Base-by-base conservation (phyloP, 92 coral and sea anemone genomes). In the Bergia puertoricense region DNA sequence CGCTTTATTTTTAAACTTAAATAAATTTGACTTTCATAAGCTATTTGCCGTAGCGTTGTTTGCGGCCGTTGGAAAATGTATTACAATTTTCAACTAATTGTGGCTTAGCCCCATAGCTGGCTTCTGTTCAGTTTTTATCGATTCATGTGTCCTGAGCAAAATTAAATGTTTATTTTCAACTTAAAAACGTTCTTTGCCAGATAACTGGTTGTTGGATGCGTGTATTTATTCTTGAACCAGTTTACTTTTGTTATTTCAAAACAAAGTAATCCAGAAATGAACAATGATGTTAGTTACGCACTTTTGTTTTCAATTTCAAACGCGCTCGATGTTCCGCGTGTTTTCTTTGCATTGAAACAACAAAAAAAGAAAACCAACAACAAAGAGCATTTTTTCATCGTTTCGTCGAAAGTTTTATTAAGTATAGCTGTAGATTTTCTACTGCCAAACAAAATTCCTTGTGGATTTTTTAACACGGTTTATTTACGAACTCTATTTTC, bases 191-290 rank as follows among this genome's bases (percentile, higher is more conserved):
- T 16, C 57, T n/a, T n/a, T 82, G 37, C 56, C 1, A 9, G 77
- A 67, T 40, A 82, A 22, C 15, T 15, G 30, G 77, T 68, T 40
- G 77, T 74, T 68, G 78, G 86, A 43, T 67, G 59, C 40, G 42
- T 30, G 37, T 73, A 50, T 69, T 71, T 69, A 22, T 8, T 84
- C 48, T 84, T 71, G 39, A 84, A 30, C 76, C 23, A 84, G 39
- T 84, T 84, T 69, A 36, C 76, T 62, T 81, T 84, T 84, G 65
- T 84, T 73, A 48, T 83, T 84, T 84, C 78, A 68, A 83, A 69
- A 44, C 77, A 40, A 83, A 69, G 86, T 71, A 69, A 83, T 83
- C 78, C 67, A 80, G 38, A 84, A 84, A 45, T 16, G 87, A 76
- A 84, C 87, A 84, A 84, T 84, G 14, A 5, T 80, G 85, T 30